Conservation (phyloP, 2,888 invertebrate genomes). For the Drosophila anomelani region DNA sequence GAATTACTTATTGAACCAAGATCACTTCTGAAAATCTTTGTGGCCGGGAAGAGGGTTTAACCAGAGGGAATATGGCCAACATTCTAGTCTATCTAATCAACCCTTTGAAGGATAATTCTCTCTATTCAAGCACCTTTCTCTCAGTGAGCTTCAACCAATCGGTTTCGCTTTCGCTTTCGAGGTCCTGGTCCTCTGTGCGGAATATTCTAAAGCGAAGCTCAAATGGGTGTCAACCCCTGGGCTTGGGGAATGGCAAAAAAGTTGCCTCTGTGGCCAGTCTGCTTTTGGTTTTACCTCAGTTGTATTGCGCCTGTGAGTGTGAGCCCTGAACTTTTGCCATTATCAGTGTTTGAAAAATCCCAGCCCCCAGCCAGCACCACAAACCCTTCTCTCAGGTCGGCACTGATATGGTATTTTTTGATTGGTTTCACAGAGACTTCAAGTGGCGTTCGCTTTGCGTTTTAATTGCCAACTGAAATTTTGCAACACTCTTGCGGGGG, state of each 20-base stretch:
- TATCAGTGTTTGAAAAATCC: conserved; percentile 54
- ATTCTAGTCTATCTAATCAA: not conserved
- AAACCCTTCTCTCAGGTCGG: conserved; percentile 18
- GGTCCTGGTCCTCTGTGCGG: conserved; percentile 40
- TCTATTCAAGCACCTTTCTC: not conserved
- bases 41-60: too few species aligned
- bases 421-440: conserved; percentile 67
- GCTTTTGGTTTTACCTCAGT: conserved; percentile 53
- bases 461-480: conserved; percentile 66
- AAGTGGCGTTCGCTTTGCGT: conserved; percentile 56
- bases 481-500: conserved; percentile 15
- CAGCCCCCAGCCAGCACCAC: conserved; percentile 11
- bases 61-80: accelerated
- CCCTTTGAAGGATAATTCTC: not conserved
- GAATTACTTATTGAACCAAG: not conserved
- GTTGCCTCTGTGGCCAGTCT: conserved; percentile 34
- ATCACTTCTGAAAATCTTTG: not conserved
- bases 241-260: conserved; percentile 43
- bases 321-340: conserved; percentile 54
- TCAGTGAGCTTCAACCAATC: conserved; percentile 32
- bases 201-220: conserved; percentile 51
- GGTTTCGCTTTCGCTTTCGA: conserved; percentile 55
- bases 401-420: conserved; percentile 72
- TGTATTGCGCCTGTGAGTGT: conserved; percentile 43
- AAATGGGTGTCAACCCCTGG: conserved; percentile 74